Conservation (phyloP, 2,888 invertebrate genomes). For the Phasia obesa region DNA sequence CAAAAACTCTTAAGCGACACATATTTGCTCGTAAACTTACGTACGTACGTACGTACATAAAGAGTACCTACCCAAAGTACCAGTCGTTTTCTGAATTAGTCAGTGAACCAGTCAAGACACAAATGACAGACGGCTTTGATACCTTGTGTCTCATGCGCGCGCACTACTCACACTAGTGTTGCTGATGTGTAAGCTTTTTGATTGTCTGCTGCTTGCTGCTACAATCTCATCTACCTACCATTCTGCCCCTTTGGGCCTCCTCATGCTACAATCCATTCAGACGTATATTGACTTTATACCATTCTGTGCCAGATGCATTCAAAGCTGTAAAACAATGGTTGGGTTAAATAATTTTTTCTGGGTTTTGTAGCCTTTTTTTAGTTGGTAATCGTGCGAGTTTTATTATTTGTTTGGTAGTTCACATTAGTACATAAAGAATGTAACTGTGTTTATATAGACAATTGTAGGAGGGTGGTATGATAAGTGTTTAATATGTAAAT, state of each 20-base stretch:
- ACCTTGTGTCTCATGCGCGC: constrained; percentile 49
- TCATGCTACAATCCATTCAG: constrained; percentile 18
- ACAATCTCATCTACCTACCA: constrained; percentile 9
- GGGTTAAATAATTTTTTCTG: constrained; percentile 31
- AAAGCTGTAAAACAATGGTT: constrained; percentile 45
- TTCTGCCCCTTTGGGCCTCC: not conserved
- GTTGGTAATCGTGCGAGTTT: constrained; percentile 14
- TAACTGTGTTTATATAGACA: not conserved
- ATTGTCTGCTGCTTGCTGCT: constrained; percentile 19
- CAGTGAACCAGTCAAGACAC: constrained; percentile 53
- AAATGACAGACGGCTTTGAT: constrained; percentile 35
- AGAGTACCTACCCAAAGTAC: constrained; percentile 6
- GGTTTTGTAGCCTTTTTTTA: constrained; percentile 25
- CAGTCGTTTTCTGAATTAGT: constrained; percentile 37
- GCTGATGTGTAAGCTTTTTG: constrained; percentile 11
- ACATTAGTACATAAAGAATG: constrained; percentile 16
- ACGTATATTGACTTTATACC: constrained; percentile 23
- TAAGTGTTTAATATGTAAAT: not conserved
- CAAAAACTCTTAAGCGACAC: constrained; percentile 4
- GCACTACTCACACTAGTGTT: constrained; percentile 40
- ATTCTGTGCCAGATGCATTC: constrained; percentile 32
- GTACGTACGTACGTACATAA: too few species aligned
- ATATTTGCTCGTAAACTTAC: not conserved
- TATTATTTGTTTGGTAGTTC: constrained; percentile 15
- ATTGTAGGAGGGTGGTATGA: constrained; percentile 8